Percentiles rank a stretch among this genome's conserved stretches.
phyloP scores from a whole-genome alignment of 2,113 vertebrate species.

The Mobula hypostoma region DNA sequence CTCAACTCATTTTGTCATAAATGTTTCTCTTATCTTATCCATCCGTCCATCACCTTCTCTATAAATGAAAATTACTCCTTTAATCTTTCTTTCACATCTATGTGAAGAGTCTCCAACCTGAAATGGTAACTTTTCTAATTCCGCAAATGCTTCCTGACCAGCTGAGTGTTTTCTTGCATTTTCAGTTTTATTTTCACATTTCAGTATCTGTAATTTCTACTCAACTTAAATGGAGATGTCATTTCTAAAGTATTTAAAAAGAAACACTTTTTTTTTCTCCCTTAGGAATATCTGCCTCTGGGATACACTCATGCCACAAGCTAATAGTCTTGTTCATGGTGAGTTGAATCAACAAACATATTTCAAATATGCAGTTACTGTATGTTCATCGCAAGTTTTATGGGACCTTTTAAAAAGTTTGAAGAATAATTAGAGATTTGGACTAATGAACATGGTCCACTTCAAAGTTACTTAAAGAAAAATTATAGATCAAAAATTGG shows the following conservation, averaged over 20 bases:
- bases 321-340: slow-evolving; percentile 85
- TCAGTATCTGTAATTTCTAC: too few species aligned
- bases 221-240: neutral
- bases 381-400: neutral
- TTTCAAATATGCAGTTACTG: neutral
- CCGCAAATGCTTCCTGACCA: too few species aligned
- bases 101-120: too few species aligned
- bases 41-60: too few species aligned
- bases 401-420: neutral
- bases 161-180: too few species aligned
- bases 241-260: neutral
- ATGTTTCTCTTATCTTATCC: too few species aligned
- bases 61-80: too few species aligned
- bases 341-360: slow-evolving; percentile 48
- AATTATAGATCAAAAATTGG: neutral
- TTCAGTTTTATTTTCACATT: too few species aligned
- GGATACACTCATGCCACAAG: slow-evolving; percentile 85
- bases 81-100: too few species aligned
- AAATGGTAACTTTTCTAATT: too few species aligned
- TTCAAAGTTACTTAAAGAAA: neutral
- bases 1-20: too few species aligned
- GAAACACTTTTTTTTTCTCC: slow-evolving; percentile 33
- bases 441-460: too few species aligned
- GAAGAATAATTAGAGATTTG: neutral
- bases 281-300: slow-evolving; percentile 91